Conservation (phyloP, 2,113 vertebrate species). For the Baryphthengus martii region DNA sequence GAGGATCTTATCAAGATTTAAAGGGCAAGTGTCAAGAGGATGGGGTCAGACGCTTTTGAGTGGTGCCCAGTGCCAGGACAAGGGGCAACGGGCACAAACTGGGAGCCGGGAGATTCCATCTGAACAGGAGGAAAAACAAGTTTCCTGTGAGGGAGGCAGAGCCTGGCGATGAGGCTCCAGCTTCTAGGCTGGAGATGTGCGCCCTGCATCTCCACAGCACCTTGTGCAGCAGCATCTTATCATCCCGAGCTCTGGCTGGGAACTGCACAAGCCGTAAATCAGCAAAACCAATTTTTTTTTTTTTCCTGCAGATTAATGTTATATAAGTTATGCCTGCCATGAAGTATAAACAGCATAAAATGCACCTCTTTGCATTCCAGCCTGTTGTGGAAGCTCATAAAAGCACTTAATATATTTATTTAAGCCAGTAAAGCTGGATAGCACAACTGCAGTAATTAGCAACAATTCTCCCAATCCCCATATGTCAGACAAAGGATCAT, state of each 20-base stretch:
- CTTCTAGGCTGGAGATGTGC: neutral
- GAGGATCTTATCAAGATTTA: too few species aligned
- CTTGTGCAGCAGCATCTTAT: neutral
- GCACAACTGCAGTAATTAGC: conserved; percentile 58
- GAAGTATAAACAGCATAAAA: neutral
- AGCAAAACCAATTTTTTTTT: neutral
- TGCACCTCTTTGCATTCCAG: conserved; percentile 27
- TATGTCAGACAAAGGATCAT: conserved; percentile 51
- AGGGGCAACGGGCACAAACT: too few species aligned
- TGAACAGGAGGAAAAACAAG: too few species aligned
- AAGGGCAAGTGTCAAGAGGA: too few species aligned
- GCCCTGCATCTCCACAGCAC: neutral
- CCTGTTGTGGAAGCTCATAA: neutral
- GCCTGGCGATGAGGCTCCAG: neutral
- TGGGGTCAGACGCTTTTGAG: too few species aligned
- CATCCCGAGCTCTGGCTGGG: neutral
- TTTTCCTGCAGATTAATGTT: neutral
- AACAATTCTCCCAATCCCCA: conserved; percentile 46
- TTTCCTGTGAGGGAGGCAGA: too few species aligned
- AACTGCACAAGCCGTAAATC: neutral
- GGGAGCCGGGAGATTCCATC: too few species aligned
- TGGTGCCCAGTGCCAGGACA: too few species aligned
- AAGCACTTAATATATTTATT: conserved; percentile 62
- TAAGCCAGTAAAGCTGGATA: conserved; percentile 21
- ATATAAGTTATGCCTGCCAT: neutral